Evolutionary conservation across 2,888 invertebrate genomes (phyloP).

Genomic region (Drosophila falleni): DNA sequence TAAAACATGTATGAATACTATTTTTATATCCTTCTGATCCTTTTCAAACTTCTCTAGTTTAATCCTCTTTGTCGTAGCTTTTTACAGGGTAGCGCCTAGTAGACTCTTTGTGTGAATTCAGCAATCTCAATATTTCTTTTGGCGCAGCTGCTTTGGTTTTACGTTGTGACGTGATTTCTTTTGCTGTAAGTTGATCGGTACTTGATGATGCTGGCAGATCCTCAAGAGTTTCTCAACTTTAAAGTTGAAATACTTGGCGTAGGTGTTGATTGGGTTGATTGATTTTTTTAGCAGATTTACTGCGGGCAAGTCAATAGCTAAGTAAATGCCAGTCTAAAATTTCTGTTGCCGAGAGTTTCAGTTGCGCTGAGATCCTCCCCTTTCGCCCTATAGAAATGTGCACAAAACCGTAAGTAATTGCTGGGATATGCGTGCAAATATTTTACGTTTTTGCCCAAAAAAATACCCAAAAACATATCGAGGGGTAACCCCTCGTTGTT

Average conservation of each 20-base stretch:
- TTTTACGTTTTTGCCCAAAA: slow-evolving; percentile 80
- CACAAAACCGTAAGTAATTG: slow-evolving; percentile 83
- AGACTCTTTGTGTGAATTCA: neutral
- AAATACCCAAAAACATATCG: slow-evolving; percentile 24
- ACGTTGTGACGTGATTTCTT: slow-evolving; percentile 30
- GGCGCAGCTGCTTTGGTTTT: slow-evolving; percentile 65
- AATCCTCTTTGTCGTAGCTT: neutral
- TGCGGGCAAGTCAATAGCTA: slow-evolving; percentile 49
- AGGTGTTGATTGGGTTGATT: slow-evolving; percentile 66
- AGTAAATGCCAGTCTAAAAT: slow-evolving; percentile 43
- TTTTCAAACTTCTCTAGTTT: neutral
- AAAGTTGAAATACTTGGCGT: slow-evolving; percentile 33
- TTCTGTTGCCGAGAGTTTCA: slow-evolving; percentile 3
- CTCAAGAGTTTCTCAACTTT: slow-evolving; percentile 15
- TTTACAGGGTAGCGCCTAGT: slow-evolving; percentile 33
- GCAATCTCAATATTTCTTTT: slow-evolving; percentile 5
- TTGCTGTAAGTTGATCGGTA: slow-evolving; percentile 61
- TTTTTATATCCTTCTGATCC: too few species aligned
- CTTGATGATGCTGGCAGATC: slow-evolving; percentile 44
- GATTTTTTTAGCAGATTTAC: slow-evolving; percentile 22
- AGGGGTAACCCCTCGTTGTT: slow-evolving; percentile 62
- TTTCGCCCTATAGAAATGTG: slow-evolving; percentile 49
- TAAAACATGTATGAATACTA: too few species aligned
- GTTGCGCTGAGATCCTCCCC: slow-evolving; percentile 16
- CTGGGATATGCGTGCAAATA: slow-evolving; percentile 82